These are phyloP conservation scores for Pampusana beccarii DNA, from an alignment of 2,113 vertebrate genomes.

Conservation along the genomic window DNA sequence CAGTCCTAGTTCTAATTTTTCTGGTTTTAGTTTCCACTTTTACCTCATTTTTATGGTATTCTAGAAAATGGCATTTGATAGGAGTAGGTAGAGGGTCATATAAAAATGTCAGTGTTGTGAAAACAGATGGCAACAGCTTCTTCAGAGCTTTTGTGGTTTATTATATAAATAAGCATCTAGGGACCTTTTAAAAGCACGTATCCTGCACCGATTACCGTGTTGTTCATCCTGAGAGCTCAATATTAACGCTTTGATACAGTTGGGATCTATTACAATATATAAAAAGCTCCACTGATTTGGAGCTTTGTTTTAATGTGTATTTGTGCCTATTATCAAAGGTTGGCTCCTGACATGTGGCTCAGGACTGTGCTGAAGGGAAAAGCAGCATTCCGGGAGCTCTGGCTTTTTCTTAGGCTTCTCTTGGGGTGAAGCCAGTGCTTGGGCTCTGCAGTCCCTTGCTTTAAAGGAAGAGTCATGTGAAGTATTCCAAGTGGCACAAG, in stretches of 20 bases:
- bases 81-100: neutral
- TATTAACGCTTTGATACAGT: neutral
- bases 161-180: neutral
- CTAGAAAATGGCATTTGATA: neutral
- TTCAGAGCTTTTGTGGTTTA: neutral
- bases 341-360: neutral
- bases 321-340: neutral
- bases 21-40: neutral
- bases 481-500: neutral
- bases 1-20: neutral
- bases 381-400: neutral
- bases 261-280: conserved; percentile 14
- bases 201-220: neutral
- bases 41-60: neutral
- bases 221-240: neutral
- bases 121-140: conserved; percentile 25
- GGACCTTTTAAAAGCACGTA: conserved; percentile 20
- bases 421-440: neutral
- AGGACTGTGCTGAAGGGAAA: neutral
- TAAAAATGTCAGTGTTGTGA: neutral
- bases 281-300: conserved; percentile 2
- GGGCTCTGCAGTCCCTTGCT: neutral
- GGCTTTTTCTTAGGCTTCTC: neutral
- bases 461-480: neutral
- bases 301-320: neutral